Evolutionary conservation across 2,113 vertebrate genomes (phyloP).

Genomic region (Strix uralensis): DNA sequence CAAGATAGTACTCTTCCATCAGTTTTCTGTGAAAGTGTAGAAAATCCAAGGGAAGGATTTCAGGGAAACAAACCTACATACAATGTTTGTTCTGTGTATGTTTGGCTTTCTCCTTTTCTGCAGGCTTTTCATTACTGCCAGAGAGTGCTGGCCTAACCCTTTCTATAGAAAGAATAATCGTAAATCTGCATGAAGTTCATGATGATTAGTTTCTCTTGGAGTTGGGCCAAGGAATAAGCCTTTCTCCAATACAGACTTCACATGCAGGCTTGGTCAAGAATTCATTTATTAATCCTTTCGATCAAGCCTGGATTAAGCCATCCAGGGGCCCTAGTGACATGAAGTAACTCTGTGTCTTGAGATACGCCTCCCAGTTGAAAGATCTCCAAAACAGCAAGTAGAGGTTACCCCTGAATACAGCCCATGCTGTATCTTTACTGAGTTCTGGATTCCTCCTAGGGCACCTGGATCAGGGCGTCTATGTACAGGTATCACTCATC

Average conservation of each 20-base stretch:
- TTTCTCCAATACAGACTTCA: constrained; percentile 71
- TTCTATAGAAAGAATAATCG: constrained; percentile 59
- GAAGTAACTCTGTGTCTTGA: neutral
- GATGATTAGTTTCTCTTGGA: constrained; percentile 79
- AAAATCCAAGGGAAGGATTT: neutral
- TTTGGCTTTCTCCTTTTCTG: neutral
- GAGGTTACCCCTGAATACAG: neutral
- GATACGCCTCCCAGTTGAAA: neutral
- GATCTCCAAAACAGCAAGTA: neutral
- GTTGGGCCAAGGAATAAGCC: constrained; percentile 68
- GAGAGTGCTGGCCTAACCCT: constrained; percentile 44
- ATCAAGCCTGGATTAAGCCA: constrained; percentile 65
- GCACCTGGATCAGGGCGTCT: neutral
- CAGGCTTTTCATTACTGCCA: constrained; percentile 36
- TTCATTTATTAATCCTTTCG: constrained; percentile 76
- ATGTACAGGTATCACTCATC: neutral
- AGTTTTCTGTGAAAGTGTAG: neutral
- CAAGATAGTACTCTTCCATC: neutral
- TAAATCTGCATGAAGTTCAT: constrained; percentile 78
- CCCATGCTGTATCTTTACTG: neutral
- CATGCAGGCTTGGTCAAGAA: constrained; percentile 72
- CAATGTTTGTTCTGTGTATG: neutral
- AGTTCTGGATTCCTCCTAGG: neutral
- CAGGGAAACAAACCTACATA: neutral
- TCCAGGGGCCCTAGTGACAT: neutral